These are phyloP conservation scores for Ophioderma brevispina DNA, from an alignment of 35 echinoderm and acorn worm genomes.

Conservation along the genomic window DNA sequence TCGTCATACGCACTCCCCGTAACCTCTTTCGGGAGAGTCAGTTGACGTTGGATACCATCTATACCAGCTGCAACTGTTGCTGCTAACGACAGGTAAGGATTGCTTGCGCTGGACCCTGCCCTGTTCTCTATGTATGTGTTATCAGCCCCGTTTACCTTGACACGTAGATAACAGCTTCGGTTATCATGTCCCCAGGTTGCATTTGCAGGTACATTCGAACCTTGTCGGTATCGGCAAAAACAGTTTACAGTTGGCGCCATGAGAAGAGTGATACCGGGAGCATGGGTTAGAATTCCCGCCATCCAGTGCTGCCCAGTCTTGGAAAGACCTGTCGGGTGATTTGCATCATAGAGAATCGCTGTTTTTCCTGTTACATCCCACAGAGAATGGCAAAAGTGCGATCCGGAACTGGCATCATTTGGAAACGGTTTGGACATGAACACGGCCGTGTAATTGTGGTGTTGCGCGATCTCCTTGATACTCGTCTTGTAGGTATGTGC, in stretches of 20 bases:
- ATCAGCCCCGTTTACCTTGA: too few species aligned
- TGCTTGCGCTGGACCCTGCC: too few species aligned
- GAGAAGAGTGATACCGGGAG: slow-evolving; percentile 48
- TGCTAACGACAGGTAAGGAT: slow-evolving; percentile 56
- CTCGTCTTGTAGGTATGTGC: too few species aligned
- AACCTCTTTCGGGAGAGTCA: too few species aligned
- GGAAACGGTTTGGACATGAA: slow-evolving; percentile 75
- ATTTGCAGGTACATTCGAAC: slow-evolving; percentile 40
- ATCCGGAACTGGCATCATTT: slow-evolving; percentile 27
- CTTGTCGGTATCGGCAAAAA: slow-evolving; percentile 11
- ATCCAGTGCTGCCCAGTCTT: too few species aligned
- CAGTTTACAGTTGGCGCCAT: slow-evolving; percentile 74
- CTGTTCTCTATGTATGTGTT: too few species aligned
- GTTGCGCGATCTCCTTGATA: too few species aligned
- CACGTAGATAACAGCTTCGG: too few species aligned
- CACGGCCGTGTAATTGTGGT: slow-evolving; percentile 42
- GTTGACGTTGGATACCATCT: slow-evolving; percentile 29
- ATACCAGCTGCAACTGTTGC: too few species aligned
- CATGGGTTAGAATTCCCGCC: too few species aligned
- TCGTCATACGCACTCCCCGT: too few species aligned
- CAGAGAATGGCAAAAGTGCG: slow-evolving; percentile 53
- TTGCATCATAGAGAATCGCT: slow-evolving; percentile 23
- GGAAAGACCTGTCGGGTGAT: slow-evolving; percentile 29
- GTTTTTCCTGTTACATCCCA: slow-evolving; percentile 50
- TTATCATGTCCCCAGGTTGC: slow-evolving; percentile 78